Evolutionary conservation across 2,113 vertebrate genomes (phyloP), one percentile per base, ranked within the genome.

Genomic region (Lepus americanus): DNA sequence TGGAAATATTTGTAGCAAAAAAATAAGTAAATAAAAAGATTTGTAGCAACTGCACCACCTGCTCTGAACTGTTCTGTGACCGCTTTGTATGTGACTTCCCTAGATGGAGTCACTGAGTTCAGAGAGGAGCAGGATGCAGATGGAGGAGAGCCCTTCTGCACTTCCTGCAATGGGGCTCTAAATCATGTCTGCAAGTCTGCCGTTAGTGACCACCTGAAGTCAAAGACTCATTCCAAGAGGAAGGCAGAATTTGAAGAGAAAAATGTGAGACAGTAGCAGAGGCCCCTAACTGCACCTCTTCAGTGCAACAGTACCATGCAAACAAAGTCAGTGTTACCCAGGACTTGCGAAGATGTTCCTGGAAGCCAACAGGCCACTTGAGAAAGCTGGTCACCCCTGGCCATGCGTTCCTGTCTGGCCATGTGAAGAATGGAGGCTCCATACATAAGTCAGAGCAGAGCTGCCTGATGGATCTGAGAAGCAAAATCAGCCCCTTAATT

Each of bases 331-430:
- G 95, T 0, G 98, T 98, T 92, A 98, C 98, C 98, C 98, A 98
- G 98, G 98, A 98, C 98, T 98, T 92, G 98, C 98, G 97, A 98
- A 98, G 97, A 98, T 98, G 98, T 98, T 98, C 98, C 98, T 98
- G 98, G 98, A 98, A 96, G 98, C 98, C 36, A 98, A 98, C 16
- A 98, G 98, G 97, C 98, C 98, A 0, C 98, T 98, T 3, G 98
- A 98, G 97, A 98, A 98, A 85, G 98, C 98, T 0, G 98, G 98
- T 8, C 98, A 98, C 44, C 98, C 98, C 98, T 0, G 98, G 98
- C 55, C 97, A 98, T 77, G 98, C 98, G 89, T 98, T 98, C 96
- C 97, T 98, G 51, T 98, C 98, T 88, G 98, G 98, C 74, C 97
- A 98, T 0, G 98, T 98, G 39, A 98, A 98, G 98, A 98, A 98